These are phyloP conservation scores for Antrozous pallidus DNA, from an alignment of 2,797 vertebrate species.

Conservation along the genomic window DNA sequence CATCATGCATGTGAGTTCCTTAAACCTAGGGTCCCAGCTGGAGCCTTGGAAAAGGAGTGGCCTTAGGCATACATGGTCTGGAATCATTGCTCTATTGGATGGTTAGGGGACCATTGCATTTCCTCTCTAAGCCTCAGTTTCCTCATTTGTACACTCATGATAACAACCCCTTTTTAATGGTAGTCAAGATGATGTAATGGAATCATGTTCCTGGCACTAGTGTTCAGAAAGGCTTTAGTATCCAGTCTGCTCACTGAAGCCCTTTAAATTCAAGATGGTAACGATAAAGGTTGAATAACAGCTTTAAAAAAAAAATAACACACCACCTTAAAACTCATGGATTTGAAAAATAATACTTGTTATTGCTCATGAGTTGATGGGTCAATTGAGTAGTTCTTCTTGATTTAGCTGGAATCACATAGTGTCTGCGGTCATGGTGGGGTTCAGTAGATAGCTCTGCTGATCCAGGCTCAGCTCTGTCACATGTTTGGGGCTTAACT, in stretches of 20 bases:
- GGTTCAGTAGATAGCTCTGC: neutral
- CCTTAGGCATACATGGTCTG: neutral
- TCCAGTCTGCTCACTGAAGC: neutral
- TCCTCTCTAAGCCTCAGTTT: neutral
- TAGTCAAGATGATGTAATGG: neutral
- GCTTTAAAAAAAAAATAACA: neutral
- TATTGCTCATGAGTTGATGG: neutral
- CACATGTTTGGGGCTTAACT: neutral
- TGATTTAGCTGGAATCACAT: neutral
- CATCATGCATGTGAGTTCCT: conserved; percentile 86
- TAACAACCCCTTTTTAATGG: neutral
- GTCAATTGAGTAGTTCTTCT: neutral
- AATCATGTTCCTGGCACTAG: neutral
- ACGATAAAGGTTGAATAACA: neutral
- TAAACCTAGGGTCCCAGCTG: neutral
- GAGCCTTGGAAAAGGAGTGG: neutral
- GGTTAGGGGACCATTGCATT: neutral
- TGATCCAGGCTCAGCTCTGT: neutral
- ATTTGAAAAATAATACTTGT: neutral
- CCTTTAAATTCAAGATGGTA: neutral
- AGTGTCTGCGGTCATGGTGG: neutral
- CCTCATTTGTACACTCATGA: neutral
- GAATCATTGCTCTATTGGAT: neutral
- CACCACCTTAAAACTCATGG: neutral
- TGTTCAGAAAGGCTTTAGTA: neutral